These are phyloP conservation scores for Calvadosia cruxmelitensis DNA, from an alignment of 30 jellyfish, hydroid and myxozoan genomes.

Conservation along the genomic window DNA sequence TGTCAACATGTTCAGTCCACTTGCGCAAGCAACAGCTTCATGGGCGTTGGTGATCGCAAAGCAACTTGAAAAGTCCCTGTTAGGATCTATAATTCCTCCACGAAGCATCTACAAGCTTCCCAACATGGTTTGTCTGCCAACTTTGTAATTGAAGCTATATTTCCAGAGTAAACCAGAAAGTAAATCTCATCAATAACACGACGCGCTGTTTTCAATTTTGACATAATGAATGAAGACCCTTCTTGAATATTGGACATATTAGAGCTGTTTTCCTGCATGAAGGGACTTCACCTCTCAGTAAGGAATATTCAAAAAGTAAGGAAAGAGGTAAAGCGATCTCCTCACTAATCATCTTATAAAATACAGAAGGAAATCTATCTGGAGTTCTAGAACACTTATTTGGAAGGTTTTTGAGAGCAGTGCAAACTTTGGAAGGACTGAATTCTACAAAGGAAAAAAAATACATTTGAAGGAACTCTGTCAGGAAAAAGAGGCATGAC, in stretches of 20 bases:
- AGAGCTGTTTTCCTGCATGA: not conserved
- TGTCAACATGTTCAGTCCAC: too few species aligned
- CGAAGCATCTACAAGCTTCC: too few species aligned
- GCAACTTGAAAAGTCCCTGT: too few species aligned
- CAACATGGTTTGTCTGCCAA: too few species aligned
- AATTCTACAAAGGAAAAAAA: not conserved
- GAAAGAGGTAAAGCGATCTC: not conserved
- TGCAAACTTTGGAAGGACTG: not conserved
- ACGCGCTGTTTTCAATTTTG: too few species aligned
- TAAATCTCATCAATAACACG: too few species aligned
- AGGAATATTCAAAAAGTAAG: not conserved
- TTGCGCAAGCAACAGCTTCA: too few species aligned
- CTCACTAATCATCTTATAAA: not conserved
- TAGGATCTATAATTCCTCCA: too few species aligned
- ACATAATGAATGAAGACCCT: not conserved
- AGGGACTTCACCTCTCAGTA: not conserved
- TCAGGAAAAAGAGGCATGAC: not conserved
- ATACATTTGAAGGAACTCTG: not conserved
- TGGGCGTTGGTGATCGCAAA: too few species aligned
- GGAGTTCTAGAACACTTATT: not conserved
- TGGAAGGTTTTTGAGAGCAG: not conserved
- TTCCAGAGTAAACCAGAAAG: too few species aligned
- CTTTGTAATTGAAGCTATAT: too few species aligned
- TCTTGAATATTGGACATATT: not conserved
- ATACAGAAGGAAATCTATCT: not conserved